Evolutionary conservation across 2,888 invertebrate genomes (phyloP), one percentile per base, ranked within the genome.

Genomic region (Oscheius onirici): DNA sequence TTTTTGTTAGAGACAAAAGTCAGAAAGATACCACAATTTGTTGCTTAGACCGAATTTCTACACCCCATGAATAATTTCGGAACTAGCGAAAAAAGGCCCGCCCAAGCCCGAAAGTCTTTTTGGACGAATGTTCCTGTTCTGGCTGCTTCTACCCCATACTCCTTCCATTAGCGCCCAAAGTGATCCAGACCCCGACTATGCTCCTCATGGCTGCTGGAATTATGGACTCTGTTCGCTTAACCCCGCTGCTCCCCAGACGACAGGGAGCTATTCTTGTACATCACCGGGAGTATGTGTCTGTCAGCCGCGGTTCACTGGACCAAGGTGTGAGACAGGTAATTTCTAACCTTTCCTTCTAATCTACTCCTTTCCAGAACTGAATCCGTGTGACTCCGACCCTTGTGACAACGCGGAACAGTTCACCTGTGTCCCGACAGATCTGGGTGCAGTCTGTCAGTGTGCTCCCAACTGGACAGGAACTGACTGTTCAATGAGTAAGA

Each of bases 381-480:
- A 58, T 41, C 15, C 8, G 5, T 58, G 58, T 43, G 41, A 40
- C 17, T 8, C 40, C n/a, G 20, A 15, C 17, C 58, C 58, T 1
- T 58, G 58, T 40, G 41, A 40, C 13, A 10, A 40, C 20, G 28
- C 55, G 10, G 41, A 20, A n/a, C n/a, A 58, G 8, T 58, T n/a
- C 20, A 41, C 34, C 20, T 58, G 58, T 20, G 41, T 17, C 58
- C 20, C 15, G n/a, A 43, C 43, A n/a, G 20, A 41, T 3, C 11
- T 20, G 17, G 41, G 41, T 17, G n/a, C 73, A 6, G 69, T 55
- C 20, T 79, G 79, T 61, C 65, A 70, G 24, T 79, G 79, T 51
- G 65, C 71, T 28, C 60, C 57, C 20, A 75, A 75, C 49, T 75
- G 70, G 55, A 74, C 74, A 28, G 79, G 74, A 60, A 72, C 70